Base-by-base conservation (phyloP, 2,113 vertebrate species). In the Thalassoma bifasciatum region DNA sequence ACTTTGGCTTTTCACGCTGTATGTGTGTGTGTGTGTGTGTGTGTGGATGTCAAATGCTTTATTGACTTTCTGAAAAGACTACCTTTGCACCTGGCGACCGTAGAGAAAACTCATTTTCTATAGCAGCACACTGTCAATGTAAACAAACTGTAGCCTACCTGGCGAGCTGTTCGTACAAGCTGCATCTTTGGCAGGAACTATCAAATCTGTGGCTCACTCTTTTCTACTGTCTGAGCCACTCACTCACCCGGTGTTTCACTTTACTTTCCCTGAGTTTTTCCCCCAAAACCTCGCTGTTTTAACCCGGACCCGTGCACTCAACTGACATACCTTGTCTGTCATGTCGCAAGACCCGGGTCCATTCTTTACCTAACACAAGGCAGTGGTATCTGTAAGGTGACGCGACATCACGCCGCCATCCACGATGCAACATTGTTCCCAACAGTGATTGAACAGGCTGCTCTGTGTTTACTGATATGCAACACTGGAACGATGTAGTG, bases 141-240 rank as follows among this genome's bases (percentile, higher is more conserved):
- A 86, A 89, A 89, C 89, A 91, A 88, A 88, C 75, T 75, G 66
- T 40, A 69, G 58, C 16, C 26, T 47, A 75, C 62, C 63, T 42
- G 69, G 50, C 6, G 52, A 67, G 75, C 70, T 42, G 71, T 53
- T 72, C 19, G 67, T 62, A 16, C 72, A 36, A 53, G 16, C 30
- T 57, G 78, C 66, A 59, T 56, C 66, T 74, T 7, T 9, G 61
- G 49, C 62, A 71, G 37, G 52, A 66, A 21, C 9, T 6, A 2
- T 26, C n/a, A 24, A 37, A 51, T 61, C 22, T 21, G 5, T 10
- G 3, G n/a, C 37, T 13, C 51, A 58, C 54, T 51, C 63, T 53
- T 58, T 63, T 67, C 21, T 71, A 46, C 12, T 66, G 56, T 49
- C 52, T 6, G 22, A 66, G 47, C n/a, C 52, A 30, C 3, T 30